phyloP scores from a whole-genome alignment of 2,797 vertebrate species.

The Rhabdomys pumilio region DNA sequence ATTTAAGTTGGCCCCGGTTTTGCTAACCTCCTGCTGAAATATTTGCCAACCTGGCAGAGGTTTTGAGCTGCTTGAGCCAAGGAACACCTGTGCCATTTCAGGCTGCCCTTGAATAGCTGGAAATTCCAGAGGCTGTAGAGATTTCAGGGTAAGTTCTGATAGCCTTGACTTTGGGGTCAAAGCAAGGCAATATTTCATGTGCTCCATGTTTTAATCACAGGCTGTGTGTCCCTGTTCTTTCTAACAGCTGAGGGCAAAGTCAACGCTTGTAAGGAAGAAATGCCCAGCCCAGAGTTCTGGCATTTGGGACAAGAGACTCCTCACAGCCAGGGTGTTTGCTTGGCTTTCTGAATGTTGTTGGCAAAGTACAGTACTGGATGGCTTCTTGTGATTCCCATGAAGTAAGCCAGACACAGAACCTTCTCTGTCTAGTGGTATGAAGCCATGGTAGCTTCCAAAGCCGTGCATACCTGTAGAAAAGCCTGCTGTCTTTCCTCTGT shows the following conservation, averaged over 20 bases:
- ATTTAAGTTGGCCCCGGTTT: constrained; percentile 53
- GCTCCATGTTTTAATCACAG: not conserved
- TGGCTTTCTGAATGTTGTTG: not conserved
- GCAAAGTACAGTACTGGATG: not conserved
- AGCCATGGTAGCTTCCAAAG: not conserved
- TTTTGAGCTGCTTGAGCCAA: not conserved
- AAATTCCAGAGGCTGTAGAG: not conserved
- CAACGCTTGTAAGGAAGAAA: not conserved
- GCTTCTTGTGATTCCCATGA: rapidly evolving
- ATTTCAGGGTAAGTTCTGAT: not conserved
- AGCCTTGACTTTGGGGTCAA: not conserved
- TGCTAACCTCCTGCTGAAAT: constrained; percentile 63
- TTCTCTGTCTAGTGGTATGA: not conserved
- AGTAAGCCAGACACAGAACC: not conserved
- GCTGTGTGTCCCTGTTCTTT: not conserved
- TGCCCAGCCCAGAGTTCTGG: not conserved
- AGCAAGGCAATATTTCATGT: rapidly evolving
- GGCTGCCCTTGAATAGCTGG: not conserved
- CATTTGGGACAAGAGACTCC: not conserved
- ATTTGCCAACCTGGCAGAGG: constrained; percentile 52
- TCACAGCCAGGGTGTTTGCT: not conserved
- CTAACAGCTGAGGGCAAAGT: not conserved
- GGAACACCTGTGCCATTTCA: constrained; percentile 27
- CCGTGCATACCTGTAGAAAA: not conserved
- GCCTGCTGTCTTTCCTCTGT: not conserved